Evolutionary conservation across 1,140 invertebrate species (phyloP).

Genomic region (Acromyrmex echinatior): DNA sequence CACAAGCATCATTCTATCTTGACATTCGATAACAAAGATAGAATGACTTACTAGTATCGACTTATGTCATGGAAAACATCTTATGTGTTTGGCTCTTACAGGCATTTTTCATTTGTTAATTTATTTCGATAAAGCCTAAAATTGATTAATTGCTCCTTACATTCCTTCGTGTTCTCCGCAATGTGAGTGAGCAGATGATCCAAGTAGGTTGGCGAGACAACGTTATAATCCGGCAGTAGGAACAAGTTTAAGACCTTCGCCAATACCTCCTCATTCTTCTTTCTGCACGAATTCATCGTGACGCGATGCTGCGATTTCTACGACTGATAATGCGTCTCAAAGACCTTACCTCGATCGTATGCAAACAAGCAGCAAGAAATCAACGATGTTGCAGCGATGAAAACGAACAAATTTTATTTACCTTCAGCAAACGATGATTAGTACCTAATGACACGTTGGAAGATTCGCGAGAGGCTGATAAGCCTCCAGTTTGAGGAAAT

Average conservation of each 20-base stretch:
- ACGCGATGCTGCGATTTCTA: background rate
- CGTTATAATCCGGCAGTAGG: constrained; percentile 81
- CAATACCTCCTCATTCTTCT: constrained; percentile 70
- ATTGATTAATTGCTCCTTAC: constrained; percentile 71
- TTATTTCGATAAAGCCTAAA: too few relatives aligned
- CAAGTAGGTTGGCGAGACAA: constrained; percentile 82
- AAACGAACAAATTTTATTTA: background rate
- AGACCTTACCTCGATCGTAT: background rate
- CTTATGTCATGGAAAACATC: too few relatives aligned
- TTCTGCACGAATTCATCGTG: constrained; percentile 57
- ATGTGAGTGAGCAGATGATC: constrained; percentile 84
- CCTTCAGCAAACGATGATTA: constrained; percentile 8
- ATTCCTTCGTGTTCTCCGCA: constrained; percentile 73
- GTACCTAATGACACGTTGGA: background rate
- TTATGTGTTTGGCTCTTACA: too few relatives aligned
- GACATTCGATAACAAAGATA: too few relatives aligned
- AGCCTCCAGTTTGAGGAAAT: constrained; percentile 9
- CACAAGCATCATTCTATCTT: too few relatives aligned
- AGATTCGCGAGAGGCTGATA: background rate
- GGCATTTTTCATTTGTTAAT: too few relatives aligned
- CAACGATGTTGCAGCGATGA: background rate
- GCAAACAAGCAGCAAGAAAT: background rate
- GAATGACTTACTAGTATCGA: too few relatives aligned
- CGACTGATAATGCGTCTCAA: background rate
- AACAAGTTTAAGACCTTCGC: constrained; percentile 83